Conservation (phyloP, 2,888 invertebrate species). For the Macrosiphum euphorbiae region DNA sequence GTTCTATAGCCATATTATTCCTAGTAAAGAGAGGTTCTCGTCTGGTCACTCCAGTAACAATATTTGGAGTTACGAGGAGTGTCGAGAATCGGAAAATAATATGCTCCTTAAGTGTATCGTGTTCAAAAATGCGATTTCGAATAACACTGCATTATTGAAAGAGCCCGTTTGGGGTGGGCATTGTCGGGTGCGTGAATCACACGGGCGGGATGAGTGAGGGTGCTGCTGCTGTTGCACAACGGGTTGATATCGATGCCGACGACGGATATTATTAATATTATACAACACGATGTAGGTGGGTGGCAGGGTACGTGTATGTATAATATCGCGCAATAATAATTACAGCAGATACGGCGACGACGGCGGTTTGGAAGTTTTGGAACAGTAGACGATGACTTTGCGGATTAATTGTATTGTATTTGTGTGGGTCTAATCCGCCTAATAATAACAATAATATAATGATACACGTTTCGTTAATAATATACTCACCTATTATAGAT, state of each 20-base stretch:
- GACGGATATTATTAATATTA: background rate
- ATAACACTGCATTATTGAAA: background rate
- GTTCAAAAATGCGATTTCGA: background rate
- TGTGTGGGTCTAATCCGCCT: background rate
- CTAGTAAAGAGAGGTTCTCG: background rate
- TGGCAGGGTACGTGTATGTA: background rate
- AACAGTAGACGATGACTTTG: conserved; percentile 56
- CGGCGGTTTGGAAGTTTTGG: background rate
- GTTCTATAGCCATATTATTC: too few relatives aligned
- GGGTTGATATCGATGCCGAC: background rate
- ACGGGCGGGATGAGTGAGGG: background rate
- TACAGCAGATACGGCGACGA: background rate
- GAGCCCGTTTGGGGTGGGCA: too few relatives aligned
- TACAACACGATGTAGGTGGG: background rate
- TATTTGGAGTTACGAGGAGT: background rate
- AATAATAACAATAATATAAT: background rate
- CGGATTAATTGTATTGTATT: conserved; percentile 39
- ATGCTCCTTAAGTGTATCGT: too few relatives aligned
- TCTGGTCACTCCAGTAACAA: background rate
- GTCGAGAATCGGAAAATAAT: background rate
- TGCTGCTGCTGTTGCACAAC: background rate
- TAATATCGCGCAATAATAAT: conserved; percentile 13
- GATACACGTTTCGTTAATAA: background rate
- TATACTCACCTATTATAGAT: background rate
- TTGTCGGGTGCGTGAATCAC: too few relatives aligned